Evolutionary conservation across 1,140 invertebrate genomes (phyloP).

Genomic region (Drosophila quadrilineata): DNA sequence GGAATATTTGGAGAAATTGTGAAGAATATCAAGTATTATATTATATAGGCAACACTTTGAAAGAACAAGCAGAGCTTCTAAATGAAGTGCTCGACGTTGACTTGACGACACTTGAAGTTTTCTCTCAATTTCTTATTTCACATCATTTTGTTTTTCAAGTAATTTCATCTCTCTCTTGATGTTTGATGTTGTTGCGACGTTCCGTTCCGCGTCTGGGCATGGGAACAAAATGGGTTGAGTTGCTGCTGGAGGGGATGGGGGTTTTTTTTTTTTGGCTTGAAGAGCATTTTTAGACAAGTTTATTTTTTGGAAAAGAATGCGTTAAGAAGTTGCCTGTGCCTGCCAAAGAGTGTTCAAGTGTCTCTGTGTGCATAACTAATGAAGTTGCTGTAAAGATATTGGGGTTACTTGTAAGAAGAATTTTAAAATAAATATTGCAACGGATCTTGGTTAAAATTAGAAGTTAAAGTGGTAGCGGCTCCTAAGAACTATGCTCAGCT

Average conservation of each 20-base stretch:
- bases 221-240: slow-evolving; percentile 46
- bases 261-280: neutral
- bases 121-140: too few relatives aligned
- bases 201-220: slow-evolving; percentile 13
- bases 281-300: slow-evolving; percentile 39
- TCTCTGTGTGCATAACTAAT: slow-evolving; percentile 37
- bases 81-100: slow-evolving; percentile 45
- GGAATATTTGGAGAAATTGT: too few relatives aligned
- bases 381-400: slow-evolving; percentile 37
- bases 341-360: slow-evolving; percentile 30
- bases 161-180: slow-evolving; percentile 75
- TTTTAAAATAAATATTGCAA: neutral
- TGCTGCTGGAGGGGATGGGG: neutral
- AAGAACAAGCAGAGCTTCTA: slow-evolving; percentile 12
- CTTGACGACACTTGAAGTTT: slow-evolving; percentile 46
- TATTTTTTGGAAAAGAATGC: slow-evolving; percentile 17
- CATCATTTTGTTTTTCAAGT: too few relatives aligned
- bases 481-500: slow-evolving; percentile 35
- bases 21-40: slow-evolving; percentile 6
- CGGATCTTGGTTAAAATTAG: too few relatives aligned
- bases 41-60: slow-evolving; percentile 13
- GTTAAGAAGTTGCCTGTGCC: neutral
- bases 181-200: slow-evolving; percentile 58
- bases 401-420: neutral
- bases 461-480: slow-evolving; percentile 1